phyloP scores from a whole-genome alignment of 2,797 vertebrate genomes.

The Harpagifer antarcticus region DNA sequence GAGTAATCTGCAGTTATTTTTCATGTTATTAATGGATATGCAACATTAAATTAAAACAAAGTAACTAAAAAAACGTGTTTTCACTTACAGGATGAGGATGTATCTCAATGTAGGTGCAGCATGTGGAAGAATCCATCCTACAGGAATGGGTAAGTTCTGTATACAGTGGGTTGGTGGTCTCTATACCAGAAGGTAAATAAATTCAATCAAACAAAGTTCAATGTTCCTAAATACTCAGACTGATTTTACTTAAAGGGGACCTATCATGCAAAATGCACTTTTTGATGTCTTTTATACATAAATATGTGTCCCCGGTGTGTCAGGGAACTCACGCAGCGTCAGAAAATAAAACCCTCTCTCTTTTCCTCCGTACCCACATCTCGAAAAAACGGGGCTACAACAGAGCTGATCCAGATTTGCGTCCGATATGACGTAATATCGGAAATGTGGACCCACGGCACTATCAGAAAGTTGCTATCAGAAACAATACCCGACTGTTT shows the following conservation, averaged over 20 bases:
- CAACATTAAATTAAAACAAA: not conserved
- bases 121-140: slow-evolving; percentile 89
- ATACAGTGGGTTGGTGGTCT: not conserved
- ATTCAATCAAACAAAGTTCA: not conserved
- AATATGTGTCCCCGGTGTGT: no score
- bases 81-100: slow-evolving; percentile 78
- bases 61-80: not conserved
- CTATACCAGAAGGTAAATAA: not conserved
- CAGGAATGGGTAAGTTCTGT: slow-evolving; percentile 85
- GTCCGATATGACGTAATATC: no score
- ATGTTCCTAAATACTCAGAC: not conserved
- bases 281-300: no score
- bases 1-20: not conserved
- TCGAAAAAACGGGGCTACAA: no score
- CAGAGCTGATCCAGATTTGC: no score
- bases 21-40: not conserved
- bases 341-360: no score
- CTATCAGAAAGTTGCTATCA: no score
- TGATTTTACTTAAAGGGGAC: not conserved
- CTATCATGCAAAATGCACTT: no score
- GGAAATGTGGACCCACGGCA: no score
- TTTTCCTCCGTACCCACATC: no score
- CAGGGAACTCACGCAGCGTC: no score
- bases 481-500: no score
- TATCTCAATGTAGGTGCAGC: slow-evolving; percentile 87